Evolutionary conservation across 2,113 vertebrate genomes (phyloP).

Genomic region (Xiphorhynchus elegans): DNA sequence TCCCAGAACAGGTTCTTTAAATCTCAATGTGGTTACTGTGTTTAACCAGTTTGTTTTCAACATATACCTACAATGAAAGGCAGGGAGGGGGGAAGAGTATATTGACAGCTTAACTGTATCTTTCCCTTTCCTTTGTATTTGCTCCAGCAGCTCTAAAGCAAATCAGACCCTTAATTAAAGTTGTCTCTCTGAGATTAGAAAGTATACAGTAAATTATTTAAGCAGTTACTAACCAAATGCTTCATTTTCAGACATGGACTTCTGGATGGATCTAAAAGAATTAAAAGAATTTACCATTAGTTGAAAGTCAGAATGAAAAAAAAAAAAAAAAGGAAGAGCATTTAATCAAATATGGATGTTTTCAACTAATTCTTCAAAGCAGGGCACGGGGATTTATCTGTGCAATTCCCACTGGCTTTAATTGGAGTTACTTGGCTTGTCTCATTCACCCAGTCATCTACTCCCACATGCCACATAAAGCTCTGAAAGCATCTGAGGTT

Average conservation of each 20-base stretch:
- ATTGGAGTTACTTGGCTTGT: background rate
- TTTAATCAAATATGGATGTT: slow-evolving; percentile 41
- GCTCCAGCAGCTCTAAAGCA: slow-evolving; percentile 23
- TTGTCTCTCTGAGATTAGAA: background rate
- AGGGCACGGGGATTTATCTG: background rate
- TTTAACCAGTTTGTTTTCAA: background rate
- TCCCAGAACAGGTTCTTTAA: background rate
- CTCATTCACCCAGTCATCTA: background rate
- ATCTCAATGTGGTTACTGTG: background rate
- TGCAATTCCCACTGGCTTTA: background rate
- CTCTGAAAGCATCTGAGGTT: background rate
- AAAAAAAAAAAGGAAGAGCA: background rate
- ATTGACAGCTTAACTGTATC: background rate
- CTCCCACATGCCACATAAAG: background rate
- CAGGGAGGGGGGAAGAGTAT: background rate
- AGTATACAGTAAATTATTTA: background rate
- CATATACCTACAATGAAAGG: background rate
- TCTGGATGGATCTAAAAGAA: slow-evolving; percentile 78
- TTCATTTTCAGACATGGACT: slow-evolving; percentile 86
- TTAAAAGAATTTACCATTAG: slow-evolving; percentile 53
- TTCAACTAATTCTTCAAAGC: slow-evolving; percentile 39
- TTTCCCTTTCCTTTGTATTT: background rate
- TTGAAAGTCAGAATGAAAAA: slow-evolving; percentile 36
- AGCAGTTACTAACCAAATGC: slow-evolving; percentile 83
- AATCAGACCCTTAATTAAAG: slow-evolving; percentile 34